Base-by-base conservation (phyloP, 2,888 invertebrate genomes). In the Trachelus iudaicus region DNA sequence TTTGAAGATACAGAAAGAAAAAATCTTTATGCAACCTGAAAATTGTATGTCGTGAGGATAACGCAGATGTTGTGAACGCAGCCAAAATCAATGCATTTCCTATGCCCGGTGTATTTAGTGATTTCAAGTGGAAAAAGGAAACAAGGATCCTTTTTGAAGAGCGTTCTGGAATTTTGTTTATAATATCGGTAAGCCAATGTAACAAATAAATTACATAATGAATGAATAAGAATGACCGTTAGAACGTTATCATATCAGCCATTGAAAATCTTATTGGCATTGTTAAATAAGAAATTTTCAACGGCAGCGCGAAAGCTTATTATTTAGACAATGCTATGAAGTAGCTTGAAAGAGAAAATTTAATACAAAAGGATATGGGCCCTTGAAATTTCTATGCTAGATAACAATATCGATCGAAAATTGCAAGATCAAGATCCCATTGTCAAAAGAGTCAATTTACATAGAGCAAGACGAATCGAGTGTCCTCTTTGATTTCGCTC, bases 401-500 rank as follows among this genome's bases (percentile, higher is more conserved):
- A 56, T 56, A 23, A 9, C 6, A 15, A 56, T 23, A 1, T 9
- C 56, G 23, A 56, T 56, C 56, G 56, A 56, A 56, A 0, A 23
- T 56, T 9, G 2, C 9, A 9, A 6, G 56, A 56, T 6, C 23
- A 23, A 23, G 9, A 23, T 56, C 56, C 23, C 56, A 56, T 56
- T 9, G 56, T 23, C 23, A 23, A 56, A 23, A 56, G 1, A 56
- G 56, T 9, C 15, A 56, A 6, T 56, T 56, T 23, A 6, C 23
- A 2, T 9, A 56, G 4, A 56, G 9, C 56, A 23, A 56, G 15
- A 56, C 1, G 9, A 9, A 74, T 75, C 31, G 23, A 69, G 73
- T 15, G 69, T 76, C 74, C 37, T 77, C 34, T 33, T 68, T 77
- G 69, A 77, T 71, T 40, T 40, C 34, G 31, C 68, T 11, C 69